These are phyloP conservation scores for Danaus melanippus DNA, from an alignment of 1,140 invertebrate species.

Conservation along the genomic window DNA sequence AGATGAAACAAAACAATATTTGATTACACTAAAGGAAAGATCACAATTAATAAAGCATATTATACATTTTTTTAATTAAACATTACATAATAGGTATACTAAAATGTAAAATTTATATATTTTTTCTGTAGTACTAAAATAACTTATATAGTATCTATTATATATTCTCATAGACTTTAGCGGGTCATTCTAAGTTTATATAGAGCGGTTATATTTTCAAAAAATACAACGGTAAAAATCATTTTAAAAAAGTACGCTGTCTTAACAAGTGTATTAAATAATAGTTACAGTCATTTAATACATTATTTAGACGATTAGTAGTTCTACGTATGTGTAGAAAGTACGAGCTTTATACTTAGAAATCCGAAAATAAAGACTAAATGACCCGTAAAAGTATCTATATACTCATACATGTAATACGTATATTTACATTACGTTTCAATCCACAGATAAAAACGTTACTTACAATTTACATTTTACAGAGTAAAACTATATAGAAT, in stretches of 20 bases:
- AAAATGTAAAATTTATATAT: slow-evolving; percentile 53
- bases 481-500: slow-evolving; percentile 57
- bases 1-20: too few relatives aligned
- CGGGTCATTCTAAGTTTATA: slow-evolving; percentile 14
- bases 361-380: slow-evolving; percentile 5
- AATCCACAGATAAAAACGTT: slow-evolving; percentile 42
- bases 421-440: slow-evolving; percentile 53
- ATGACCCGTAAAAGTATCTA: slow-evolving; percentile 33
- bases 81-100: slow-evolving; percentile 47
- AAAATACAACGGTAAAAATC: neutral
- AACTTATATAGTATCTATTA: slow-evolving; percentile 25
- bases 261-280: neutral
- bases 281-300: slow-evolving; percentile 2
- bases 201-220: neutral
- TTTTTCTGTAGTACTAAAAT: slow-evolving; percentile 32
- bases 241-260: slow-evolving; percentile 4
- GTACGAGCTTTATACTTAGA: slow-evolving; percentile 8
- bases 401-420: slow-evolving; percentile 21
- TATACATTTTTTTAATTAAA: slow-evolving; percentile 31
- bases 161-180: slow-evolving; percentile 26
- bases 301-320: neutral
- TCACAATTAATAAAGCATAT: slow-evolving; percentile 13
- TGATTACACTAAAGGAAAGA: slow-evolving; percentile 10
- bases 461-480: slow-evolving; percentile 60
- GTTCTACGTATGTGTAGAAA: neutral